Evolutionary conservation across 2,888 invertebrate species (phyloP).

Genomic region (Lithosia quadra): DNA sequence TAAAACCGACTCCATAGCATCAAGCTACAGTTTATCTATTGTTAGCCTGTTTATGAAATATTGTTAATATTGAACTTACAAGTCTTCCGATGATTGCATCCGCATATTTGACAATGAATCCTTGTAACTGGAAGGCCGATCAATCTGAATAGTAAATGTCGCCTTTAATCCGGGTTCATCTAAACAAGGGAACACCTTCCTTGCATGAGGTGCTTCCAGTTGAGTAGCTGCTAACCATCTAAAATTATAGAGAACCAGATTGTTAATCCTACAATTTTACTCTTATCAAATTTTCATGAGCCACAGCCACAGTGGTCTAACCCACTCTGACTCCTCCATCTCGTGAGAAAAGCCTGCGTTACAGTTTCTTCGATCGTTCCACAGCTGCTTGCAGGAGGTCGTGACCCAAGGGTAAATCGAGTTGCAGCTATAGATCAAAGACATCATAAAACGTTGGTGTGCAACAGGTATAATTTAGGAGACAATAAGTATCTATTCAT

Average conservation of each 20-base stretch:
- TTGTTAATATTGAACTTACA: constrained; percentile 62
- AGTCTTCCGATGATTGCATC: constrained; percentile 50
- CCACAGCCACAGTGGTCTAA: no score
- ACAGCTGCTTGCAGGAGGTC: no score
- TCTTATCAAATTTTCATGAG: no score
- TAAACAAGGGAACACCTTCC: constrained; percentile 92
- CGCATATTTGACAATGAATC: constrained; percentile 74
- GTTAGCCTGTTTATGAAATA: not conserved
- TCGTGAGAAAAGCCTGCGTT: no score
- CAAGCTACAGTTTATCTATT: not conserved
- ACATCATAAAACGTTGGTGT: not conserved
- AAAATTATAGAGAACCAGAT: constrained; percentile 38
- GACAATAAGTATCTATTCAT: constrained; percentile 14
- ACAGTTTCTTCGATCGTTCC: no score
- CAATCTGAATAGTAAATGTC: constrained; percentile 77
- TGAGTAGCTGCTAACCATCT: constrained; percentile 90
- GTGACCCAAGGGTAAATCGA: no score
- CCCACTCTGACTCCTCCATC: no score
- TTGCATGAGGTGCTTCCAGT: constrained; percentile 90
- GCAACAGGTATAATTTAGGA: not conserved
- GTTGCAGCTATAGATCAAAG: not conserved
- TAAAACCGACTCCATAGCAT: no score
- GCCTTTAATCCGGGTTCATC: constrained; percentile 88
- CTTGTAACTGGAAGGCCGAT: constrained; percentile 67
- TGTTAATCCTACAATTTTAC: no score